A percentile compares a stretch with the other conserved stretches of the same genome.
Conservation (phyloP, 2,888 invertebrate genomes). For the Nezara viridula region DNA sequence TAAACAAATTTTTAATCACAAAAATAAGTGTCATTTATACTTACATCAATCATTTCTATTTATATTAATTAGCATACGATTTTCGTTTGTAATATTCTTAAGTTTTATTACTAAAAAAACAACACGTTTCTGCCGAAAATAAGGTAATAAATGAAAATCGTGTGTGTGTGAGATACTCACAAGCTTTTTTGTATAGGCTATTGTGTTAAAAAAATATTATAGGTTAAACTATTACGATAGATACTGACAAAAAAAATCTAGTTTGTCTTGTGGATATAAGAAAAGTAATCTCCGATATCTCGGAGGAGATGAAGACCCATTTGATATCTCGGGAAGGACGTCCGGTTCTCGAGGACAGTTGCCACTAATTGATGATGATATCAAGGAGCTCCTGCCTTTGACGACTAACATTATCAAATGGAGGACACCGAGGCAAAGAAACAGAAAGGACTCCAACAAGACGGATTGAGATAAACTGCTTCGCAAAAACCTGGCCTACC, state of each 20-base stretch:
- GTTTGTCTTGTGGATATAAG: neutral
- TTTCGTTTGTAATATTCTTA: no score
- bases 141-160: no score
- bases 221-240: neutral
- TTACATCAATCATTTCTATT: no score
- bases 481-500: neutral
- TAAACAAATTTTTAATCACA: no score
- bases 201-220: neutral
- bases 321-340: neutral
- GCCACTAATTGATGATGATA: slow-evolving; percentile 14
- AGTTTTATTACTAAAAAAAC: no score
- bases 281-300: slow-evolving; percentile 13
- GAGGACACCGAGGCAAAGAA: slow-evolving; percentile 9
- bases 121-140: no score
- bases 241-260: neutral
- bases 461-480: slow-evolving; percentile 39
- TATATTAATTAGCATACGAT: no score
- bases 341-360: neutral
- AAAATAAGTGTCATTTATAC: no score
- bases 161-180: no score
- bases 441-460: slow-evolving; percentile 6
- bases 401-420: slow-evolving; percentile 46
- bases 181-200: no score
- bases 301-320: neutral
- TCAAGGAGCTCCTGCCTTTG: slow-evolving; percentile 22